Evolutionary conservation across 2,797 vertebrate species (phyloP).

Genomic region (Eospalax fontanierii): DNA sequence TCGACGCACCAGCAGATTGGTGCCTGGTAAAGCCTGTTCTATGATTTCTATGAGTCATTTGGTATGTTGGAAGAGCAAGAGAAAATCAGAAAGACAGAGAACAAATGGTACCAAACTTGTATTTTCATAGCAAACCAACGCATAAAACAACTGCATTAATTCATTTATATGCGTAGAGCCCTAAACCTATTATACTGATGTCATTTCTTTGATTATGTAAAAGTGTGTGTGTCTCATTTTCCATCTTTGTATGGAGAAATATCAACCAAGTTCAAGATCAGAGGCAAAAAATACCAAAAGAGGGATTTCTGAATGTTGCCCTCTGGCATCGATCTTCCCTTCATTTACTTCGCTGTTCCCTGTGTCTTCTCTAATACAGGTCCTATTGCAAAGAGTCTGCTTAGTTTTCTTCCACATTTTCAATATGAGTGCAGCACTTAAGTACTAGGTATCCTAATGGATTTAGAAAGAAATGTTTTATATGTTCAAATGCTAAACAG

Average conservation of each 20-base stretch:
- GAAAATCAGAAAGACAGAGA: not conserved
- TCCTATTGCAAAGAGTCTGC: not conserved
- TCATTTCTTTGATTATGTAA: not conserved
- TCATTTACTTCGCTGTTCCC: fast-evolving
- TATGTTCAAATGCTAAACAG: slow-evolving; percentile 2
- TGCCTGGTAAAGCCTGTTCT: not conserved
- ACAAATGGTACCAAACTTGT: not conserved
- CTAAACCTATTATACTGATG: not conserved
- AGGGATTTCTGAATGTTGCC: not conserved
- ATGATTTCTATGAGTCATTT: not conserved
- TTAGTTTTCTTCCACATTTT: not conserved
- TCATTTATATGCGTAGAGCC: not conserved
- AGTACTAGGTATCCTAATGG: not conserved
- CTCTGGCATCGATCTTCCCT: not conserved
- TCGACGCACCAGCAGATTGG: not conserved
- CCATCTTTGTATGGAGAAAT: not conserved
- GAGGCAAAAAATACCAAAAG: too few species aligned
- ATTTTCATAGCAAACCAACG: not conserved
- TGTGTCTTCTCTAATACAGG: not conserved
- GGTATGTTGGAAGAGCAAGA: not conserved
- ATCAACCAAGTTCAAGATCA: not conserved
- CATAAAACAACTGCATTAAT: not conserved
- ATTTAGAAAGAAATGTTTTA: slow-evolving; percentile 17
- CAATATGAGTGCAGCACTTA: not conserved
- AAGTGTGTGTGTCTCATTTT: not conserved